phyloP scores from a whole-genome alignment of 2,797 vertebrate species.

The Lacerta bilineata region DNA sequence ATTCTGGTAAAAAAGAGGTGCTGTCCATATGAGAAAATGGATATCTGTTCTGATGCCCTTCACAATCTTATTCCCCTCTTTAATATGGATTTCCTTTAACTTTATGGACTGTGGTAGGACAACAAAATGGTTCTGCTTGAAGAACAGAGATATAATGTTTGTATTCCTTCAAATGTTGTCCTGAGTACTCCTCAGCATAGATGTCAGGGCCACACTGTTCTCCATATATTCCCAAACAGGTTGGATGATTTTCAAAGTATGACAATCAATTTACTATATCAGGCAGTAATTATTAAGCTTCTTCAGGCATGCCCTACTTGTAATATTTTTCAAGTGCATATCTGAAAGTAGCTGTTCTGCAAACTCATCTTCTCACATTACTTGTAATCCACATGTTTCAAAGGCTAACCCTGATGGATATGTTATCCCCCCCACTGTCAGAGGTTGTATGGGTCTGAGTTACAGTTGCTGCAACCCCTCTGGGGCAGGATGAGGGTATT shows the following conservation, averaged over 20 bases:
- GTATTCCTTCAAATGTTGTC: not conserved
- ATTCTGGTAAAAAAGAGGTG: not conserved
- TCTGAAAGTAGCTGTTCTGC: not conserved
- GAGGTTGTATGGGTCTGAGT: too few species aligned
- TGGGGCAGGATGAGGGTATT: too few species aligned
- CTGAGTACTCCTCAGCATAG: not conserved
- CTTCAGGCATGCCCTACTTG: not conserved
- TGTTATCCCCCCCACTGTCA: too few species aligned
- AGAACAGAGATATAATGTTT: not conserved
- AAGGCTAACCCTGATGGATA: too few species aligned
- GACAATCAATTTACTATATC: not conserved
- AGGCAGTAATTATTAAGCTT: not conserved
- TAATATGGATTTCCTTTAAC: not conserved
- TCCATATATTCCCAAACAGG: not conserved
- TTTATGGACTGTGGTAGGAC: not conserved
- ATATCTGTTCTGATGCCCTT: not conserved
- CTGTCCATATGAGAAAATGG: not conserved
- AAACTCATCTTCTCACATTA: not conserved
- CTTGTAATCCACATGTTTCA: not conserved
- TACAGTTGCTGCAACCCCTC: too few species aligned
- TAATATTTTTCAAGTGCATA: not conserved
- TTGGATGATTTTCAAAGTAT: not conserved
- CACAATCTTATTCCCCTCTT: not conserved
- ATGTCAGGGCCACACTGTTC: not conserved
- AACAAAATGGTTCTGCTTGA: not conserved